Percentiles rank a stretch among this genome's conserved stretches.
Conservation (phyloP, 2,113 vertebrate species). For the Seriola rivoliana region DNA sequence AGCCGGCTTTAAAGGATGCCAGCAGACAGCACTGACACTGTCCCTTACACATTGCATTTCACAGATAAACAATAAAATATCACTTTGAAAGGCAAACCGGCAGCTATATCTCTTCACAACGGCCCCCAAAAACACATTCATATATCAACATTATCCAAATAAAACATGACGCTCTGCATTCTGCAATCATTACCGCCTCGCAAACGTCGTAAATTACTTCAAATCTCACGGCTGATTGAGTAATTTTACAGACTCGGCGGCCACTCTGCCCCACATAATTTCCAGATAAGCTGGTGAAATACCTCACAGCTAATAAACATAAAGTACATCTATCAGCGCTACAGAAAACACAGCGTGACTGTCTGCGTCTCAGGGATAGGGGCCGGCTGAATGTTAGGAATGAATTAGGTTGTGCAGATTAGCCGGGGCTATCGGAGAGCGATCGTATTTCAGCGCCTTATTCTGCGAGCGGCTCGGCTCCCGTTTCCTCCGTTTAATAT, state of each 20-base stretch:
- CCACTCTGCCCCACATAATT: slow-evolving; percentile 60
- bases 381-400: slow-evolving; percentile 38
- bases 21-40: slow-evolving; percentile 2
- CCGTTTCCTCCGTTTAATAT: slow-evolving; percentile 74
- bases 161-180: slow-evolving; percentile 54
- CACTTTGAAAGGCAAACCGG: slow-evolving; percentile 15
- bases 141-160: slow-evolving; percentile 63
- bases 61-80: slow-evolving; percentile 64
- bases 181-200: slow-evolving; percentile 51
- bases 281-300: slow-evolving; percentile 73
- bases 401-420: slow-evolving; percentile 76
- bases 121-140: slow-evolving; percentile 32
- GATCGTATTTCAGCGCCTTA: slow-evolving; percentile 73
- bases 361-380: slow-evolving; percentile 59
- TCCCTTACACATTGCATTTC: slow-evolving; percentile 38
- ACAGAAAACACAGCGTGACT: slow-evolving; percentile 71
- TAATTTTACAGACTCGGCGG: slow-evolving; percentile 57
- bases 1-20: not conserved
- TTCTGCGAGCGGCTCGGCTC: slow-evolving; percentile 59
- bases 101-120: slow-evolving; percentile 14
- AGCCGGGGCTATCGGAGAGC: slow-evolving; percentile 66
- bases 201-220: slow-evolving; percentile 64
- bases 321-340: slow-evolving; percentile 72
- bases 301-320: slow-evolving; percentile 77
- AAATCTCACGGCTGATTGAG: slow-evolving; percentile 74